Evolutionary conservation across 2,113 vertebrate species (phyloP), one percentile per base, ranked within the genome.

Genomic region (Heterotilapia buettikoferi): DNA sequence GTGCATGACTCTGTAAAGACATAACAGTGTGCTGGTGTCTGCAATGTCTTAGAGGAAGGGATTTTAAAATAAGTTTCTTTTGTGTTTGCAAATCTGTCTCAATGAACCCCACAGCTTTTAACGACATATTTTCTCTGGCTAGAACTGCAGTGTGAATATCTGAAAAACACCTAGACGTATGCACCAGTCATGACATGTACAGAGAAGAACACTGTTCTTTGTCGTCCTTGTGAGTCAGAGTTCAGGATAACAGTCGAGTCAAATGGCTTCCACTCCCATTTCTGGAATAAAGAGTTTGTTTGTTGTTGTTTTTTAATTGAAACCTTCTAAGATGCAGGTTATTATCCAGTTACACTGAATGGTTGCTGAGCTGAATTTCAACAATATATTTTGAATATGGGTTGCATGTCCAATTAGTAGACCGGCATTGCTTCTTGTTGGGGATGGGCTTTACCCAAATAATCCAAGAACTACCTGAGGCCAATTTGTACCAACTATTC

Each of bases 401-500:
- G 5, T 66, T 57, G 4, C 38, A 21, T 11, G 68, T 47, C 38
- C 73, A 84, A 81, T 88, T 84, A 87, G 63, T 40, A 52, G 79
- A 82, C 43, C 12, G 8, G 9, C 33, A 84, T 79, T 82, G 36
- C 50, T 79, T 80, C n/a, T 82, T 45, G 16, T 57, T 54, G 40
- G 71, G 16, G 54, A 84, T 79, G 24, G n/a, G 82, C 80, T 87
- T 71, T 84, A 86, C 87, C 87, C 89, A 80, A 87, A 53, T 56
- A 59, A 92, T 88, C 45, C 89, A 21, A 57, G 83, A 79, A 81
- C 61, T 92, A 94, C 94, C 94, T 87, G 90, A 90, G 85, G 91
- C 89, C 84, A 93, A 90, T 90, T 91, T 94, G 92, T 93, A 63
- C 63, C 5, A 59, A 68, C 6, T 54, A 76, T 88, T 84, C 83